Evolutionary conservation across 2,888 invertebrate genomes (phyloP).

Genomic region (Caprella mutica): DNA sequence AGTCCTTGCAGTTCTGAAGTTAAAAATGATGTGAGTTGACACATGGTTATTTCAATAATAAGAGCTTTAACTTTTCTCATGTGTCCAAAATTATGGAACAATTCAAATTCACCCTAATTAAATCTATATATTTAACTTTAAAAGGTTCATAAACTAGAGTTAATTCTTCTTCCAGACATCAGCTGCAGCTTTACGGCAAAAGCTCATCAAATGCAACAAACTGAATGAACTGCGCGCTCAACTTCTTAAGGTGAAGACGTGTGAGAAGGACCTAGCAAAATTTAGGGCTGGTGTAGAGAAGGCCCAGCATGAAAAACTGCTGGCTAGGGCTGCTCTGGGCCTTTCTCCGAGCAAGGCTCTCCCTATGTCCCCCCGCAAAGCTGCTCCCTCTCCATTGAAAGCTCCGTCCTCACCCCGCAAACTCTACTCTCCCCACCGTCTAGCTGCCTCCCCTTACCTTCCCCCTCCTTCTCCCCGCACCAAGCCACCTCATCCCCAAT

Average conservation of each 20-base stretch:
- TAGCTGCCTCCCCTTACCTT: not conserved
- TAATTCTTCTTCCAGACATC: too few species aligned
- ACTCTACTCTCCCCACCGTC: not conserved
- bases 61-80: too few species aligned
- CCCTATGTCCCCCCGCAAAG: not conserved
- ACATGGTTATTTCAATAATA: too few species aligned
- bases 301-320: not conserved
- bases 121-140: too few species aligned
- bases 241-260: slow-evolving; percentile 25
- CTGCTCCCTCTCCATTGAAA: slow-evolving; percentile 6
- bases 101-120: too few species aligned
- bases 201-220: slow-evolving; percentile 22
- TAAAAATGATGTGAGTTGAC: too few species aligned
- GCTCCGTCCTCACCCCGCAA: slow-evolving; percentile 16
- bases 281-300: slow-evolving; percentile 13
- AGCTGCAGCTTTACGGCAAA: too few species aligned
- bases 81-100: too few species aligned
- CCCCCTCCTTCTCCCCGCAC: not conserved
- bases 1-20: too few species aligned
- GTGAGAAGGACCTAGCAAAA: slow-evolving; percentile 18
- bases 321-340: not conserved
- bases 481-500: not conserved
- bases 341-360: not conserved
- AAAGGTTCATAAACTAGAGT: too few species aligned
- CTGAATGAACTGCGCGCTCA: slow-evolving; percentile 24